A percentile compares a stretch with the other conserved stretches of the same genome.
Conservation (phyloP, 2,797 vertebrate genomes). For the Sebastes cheni region DNA sequence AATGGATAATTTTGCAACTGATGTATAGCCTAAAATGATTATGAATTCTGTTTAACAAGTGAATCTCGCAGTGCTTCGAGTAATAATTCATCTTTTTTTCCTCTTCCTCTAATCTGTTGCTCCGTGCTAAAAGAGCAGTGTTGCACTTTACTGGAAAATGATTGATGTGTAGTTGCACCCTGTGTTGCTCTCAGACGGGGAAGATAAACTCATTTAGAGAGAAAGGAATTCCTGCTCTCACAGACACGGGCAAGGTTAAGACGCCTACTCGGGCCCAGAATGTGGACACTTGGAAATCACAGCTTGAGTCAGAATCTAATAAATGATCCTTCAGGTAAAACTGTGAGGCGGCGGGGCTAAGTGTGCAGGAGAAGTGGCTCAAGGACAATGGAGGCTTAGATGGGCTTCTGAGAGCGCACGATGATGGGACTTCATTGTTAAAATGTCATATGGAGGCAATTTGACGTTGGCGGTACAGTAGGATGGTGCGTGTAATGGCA, state of each 20-base stretch:
- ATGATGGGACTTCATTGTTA: conserved; percentile 70
- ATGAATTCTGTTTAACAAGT: conserved; percentile 63
- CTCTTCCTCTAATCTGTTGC: conserved; percentile 28
- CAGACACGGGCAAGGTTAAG: conserved; percentile 69
- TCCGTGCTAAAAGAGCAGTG: conserved; percentile 48
- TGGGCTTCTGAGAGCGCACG: conserved; percentile 56
- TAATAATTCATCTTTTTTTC: conserved; percentile 48
- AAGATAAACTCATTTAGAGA: conserved; percentile 68
- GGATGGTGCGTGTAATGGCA: conserved; percentile 63
- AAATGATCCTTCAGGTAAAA: conserved; percentile 76
- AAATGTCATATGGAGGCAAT: conserved; percentile 62
- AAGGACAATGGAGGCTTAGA: conserved; percentile 69
- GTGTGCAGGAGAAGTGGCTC: conserved; percentile 63
- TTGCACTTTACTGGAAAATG: conserved; percentile 56
- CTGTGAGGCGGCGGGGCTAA: conserved; percentile 52
- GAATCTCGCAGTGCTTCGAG: conserved; percentile 43
- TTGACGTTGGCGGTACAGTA: conserved; percentile 28
- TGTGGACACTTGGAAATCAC: conserved; percentile 69
- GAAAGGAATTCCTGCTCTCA: conserved; percentile 59
- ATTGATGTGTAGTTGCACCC: conserved; percentile 54
- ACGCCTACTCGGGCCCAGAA: conserved; percentile 63
- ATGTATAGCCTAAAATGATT: conserved; percentile 57
- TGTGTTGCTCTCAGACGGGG: conserved; percentile 28
- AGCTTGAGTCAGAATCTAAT: conserved; percentile 74
- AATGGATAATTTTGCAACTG: conserved; percentile 57